Conservation (phyloP, 2,113 vertebrate genomes). For the Grallaria varia region DNA sequence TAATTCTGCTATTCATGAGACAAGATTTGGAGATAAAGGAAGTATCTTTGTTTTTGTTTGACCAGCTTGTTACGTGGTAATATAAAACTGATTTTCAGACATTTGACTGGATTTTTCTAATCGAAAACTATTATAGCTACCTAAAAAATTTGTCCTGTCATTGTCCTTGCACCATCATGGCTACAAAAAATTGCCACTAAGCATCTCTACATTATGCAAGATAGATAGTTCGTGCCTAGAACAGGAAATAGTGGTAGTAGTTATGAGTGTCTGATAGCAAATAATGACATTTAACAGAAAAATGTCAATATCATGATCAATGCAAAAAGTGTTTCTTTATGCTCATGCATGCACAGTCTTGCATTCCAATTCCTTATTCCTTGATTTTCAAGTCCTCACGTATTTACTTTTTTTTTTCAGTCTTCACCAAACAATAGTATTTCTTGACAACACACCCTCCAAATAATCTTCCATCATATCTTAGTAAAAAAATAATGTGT, state of each 20-base stretch:
- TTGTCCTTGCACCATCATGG: not conserved
- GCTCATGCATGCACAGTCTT: not conserved
- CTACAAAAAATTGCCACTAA: not conserved
- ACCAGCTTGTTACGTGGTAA: not conserved
- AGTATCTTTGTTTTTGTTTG: not conserved
- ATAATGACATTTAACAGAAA: not conserved
- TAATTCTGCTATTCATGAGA: not conserved
- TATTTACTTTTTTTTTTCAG: not conserved
- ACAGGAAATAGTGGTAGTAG: not conserved
- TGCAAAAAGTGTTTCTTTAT: not conserved
- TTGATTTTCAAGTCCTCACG: not conserved
- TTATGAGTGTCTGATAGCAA: not conserved
- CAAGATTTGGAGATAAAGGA: not conserved
- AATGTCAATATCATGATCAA: not conserved
- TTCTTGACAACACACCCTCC: not conserved
- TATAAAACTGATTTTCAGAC: not conserved
- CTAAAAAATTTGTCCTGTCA: not conserved
- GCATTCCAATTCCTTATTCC: not conserved
- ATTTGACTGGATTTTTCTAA: not conserved
- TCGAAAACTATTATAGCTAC: not conserved
- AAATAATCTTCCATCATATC: not conserved
- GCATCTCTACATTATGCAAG: not conserved
- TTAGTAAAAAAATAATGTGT: not conserved
- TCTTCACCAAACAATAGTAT: not conserved
- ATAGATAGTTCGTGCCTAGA: not conserved